Evolutionary conservation across 1,140 invertebrate genomes (phyloP), one percentile per base, ranked within the genome.

Genomic region (Macrotrachela quadricornifera): DNA sequence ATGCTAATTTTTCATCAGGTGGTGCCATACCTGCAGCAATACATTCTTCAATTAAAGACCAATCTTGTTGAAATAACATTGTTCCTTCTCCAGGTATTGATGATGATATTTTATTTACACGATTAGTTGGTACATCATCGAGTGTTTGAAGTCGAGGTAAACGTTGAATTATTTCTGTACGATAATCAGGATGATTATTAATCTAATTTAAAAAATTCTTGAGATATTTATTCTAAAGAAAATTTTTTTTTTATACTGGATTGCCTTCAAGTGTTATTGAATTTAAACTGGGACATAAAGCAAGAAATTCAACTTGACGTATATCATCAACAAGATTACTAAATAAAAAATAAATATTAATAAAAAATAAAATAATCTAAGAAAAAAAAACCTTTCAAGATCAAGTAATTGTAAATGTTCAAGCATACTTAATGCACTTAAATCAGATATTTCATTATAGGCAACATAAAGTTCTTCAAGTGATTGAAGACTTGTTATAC

Each of bases 371-470:
- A 10, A 10, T n/a, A n/a, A 56, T 14, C 4, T 1, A 42, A 16
- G 17, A 21, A 48, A 15, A 30, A 57, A 60, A 54, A 57, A 69
- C 69, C 68, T 67, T 60, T 71, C 69, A 47, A 71, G 52, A 58
- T 71, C 69, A 38, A 71, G 57, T 45, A 68, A 66, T 49, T 65
- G 53, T 38, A 71, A 48, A 37, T 65, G 57, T 39, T 70, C 67
- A 14, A 71, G 57, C 63, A 71, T 63, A 42, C 66, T 63, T 38
- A 65, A 49, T 15, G 67, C 59, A 56, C 67, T 69, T 38, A 71
- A 57, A 56, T 71, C 69, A 16, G 57, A 53, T 30, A 71, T 65
- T 57, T 70, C 68, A 63, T 71, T 71, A 55, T 70, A 71, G 10
- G 68, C 62, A 38, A 71, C 53, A 56, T 70, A 70, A 8, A 70